Evolutionary conservation across 1,140 invertebrate species (phyloP).

Genomic region (Brachystomella parvula): DNA sequence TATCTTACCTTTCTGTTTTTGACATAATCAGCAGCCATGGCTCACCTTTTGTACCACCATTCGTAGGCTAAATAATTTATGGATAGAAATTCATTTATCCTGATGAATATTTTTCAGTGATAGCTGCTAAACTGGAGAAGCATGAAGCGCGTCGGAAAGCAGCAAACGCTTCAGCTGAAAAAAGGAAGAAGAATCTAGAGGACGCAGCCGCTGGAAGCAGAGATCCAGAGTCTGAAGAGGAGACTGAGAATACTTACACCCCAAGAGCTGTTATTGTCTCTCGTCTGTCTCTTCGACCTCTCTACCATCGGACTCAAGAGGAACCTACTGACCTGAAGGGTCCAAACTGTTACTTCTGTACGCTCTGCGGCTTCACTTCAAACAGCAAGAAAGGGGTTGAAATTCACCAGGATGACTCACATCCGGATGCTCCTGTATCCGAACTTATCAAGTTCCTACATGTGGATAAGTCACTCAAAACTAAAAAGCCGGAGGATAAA

Average conservation of each 20-base stretch:
- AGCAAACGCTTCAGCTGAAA: too few relatives aligned
- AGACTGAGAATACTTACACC: neutral
- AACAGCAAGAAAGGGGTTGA: neutral
- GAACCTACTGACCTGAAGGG: too few relatives aligned
- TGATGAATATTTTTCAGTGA: neutral
- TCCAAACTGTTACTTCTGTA: conserved; percentile 6
- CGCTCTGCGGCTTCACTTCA: neutral
- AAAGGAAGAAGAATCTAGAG: neutral
- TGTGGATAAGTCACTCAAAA: neutral
- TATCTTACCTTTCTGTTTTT: neutral
- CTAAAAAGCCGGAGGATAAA: neutral
- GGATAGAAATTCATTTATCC: neutral
- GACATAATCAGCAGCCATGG: neutral
- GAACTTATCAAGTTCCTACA: neutral
- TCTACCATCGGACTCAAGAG: neutral
- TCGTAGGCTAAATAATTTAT: neutral
- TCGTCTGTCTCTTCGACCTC: neutral
- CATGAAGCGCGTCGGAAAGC: neutral
- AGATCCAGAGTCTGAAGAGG: neutral
- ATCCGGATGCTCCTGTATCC: neutral
- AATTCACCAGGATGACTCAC: neutral
- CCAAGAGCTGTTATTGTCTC: neutral
- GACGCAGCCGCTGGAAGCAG: neutral
- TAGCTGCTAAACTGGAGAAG: neutral
- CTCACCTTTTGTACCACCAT: neutral